Evolutionary conservation across 2,797 vertebrate genomes (phyloP).

Genomic region (Apogon hyalosoma): DNA sequence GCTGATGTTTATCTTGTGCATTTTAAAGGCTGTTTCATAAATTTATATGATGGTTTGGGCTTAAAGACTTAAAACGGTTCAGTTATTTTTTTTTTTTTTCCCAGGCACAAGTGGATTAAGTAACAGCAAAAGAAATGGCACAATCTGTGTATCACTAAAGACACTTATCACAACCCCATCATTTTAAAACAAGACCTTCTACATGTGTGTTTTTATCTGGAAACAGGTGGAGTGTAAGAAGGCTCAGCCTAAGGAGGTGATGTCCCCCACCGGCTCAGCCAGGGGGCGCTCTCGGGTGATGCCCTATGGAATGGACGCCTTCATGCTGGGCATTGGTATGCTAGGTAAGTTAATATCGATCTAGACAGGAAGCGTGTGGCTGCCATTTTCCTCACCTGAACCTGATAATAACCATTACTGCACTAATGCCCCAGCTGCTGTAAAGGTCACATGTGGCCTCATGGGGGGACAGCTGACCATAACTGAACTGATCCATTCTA

Average conservation of each 20-base stretch:
- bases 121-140: no score
- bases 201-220: constrained; percentile 1
- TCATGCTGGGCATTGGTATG: constrained; percentile 99
- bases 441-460: constrained; percentile 54
- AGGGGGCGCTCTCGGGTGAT: constrained; percentile 97
- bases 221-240: constrained; percentile 99
- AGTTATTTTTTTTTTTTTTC: no score
- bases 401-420: constrained; percentile 19
- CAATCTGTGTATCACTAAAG: no score
- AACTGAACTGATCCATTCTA: constrained; percentile 1
- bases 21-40: no score
- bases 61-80: no score
- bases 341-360: constrained; percentile 88
- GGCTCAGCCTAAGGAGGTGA: constrained; percentile 99
- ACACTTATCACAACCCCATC: neutral
- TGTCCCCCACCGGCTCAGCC: constrained; percentile 97
- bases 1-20: no score
- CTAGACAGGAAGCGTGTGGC: constrained; percentile 51
- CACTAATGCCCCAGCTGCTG: constrained; percentile 27
- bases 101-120: no score
- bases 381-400: constrained; percentile 25
- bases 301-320: constrained; percentile 99
- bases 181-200: neutral
- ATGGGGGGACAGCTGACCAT: constrained; percentile 48
- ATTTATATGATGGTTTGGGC: no score